Base-by-base conservation (phyloP, 2,888 invertebrate genomes). In the Phanerotoma sp. region DNA sequence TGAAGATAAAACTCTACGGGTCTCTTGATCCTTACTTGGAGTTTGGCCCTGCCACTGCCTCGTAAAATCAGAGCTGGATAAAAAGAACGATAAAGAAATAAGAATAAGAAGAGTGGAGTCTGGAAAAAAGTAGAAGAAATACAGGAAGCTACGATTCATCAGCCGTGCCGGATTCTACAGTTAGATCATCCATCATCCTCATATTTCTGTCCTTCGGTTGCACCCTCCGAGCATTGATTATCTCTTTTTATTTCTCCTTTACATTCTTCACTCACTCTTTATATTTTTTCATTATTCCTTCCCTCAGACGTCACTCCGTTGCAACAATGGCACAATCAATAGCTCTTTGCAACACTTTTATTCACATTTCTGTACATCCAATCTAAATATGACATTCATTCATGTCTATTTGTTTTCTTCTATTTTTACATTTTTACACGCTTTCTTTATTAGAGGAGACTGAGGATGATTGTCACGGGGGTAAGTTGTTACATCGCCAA, bases 141-240 rank as follows among this genome's bases (percentile, higher is more conserved):
- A 46, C 53, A 37, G 53, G 47, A 53, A 53, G 53, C 47, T 40
- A 22, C 53, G 53, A 53, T 53, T 47, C 53, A 53, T 53, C 53
- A 53, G 46, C 33, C 30, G 45, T 38, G 52, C 33, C 47, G 53
- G 47, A 53, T 47, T 53, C 47, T 53, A n/a, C 46, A 41, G 28
- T 28, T 40, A 37, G 40, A 53, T 53, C 53, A 53, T 53, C 47
- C 33, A 53, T 53, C 53, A 53, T 53, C 30, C 38, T 11, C 20
- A 38, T 38, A 38, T 38, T 38, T 38, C 15, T 38, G 18, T 38
- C 20, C 20, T 38, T 15, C 15, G 13, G n/a, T 35, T 15, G 13
- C 15, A 15, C 35, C 15, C 13, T 35, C n/a, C 6, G 13, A 35
- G 35, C 15, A 35, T 35, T 35, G 13, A 15, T 35, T 35, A 6